Evolutionary conservation across 2,888 invertebrate species (phyloP), one percentile per base, ranked within the genome.

Genomic region (Alviniconcha strummeri): DNA sequence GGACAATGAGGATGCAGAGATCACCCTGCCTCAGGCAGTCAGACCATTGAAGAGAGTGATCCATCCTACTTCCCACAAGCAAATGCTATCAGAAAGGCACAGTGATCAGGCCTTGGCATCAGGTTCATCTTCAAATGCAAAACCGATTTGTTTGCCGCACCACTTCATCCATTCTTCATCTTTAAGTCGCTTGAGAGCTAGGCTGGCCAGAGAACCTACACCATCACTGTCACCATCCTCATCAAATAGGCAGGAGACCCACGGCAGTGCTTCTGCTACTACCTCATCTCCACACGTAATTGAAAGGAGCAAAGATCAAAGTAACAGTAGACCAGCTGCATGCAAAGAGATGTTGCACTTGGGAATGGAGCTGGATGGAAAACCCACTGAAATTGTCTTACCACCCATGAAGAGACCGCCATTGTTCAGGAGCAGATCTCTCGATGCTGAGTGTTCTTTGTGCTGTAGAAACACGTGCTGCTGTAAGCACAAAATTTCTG

Each of bases 341-440:
- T 19, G n/a, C 5, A 4, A 4, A 74, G 72, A 72, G 60, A 72
- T 57, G 36, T 54, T 76, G 56, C 56, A 72, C 72, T 80, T 36
- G 7, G 78, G 52, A 5, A 15, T 36, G 6, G 64, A 78, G 60
- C 5, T 52, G 52, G 76, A 77, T 9, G 19, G 57, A 77, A 8
- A 11, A 19, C 57, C 57, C 1, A 36, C 36, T 8, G 36, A 74
- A 36, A 75, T 15, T 54, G 11, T 57, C 11, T 60, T 75, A 11
- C 81, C 75, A 9, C n/a, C 75, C 11, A n/a, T 36, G 64, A 74
- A 11, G 5, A 74, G 55, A 54, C 74, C 75, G 9, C 17, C 64
- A n/a, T 72, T 75, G 52, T 81, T 56, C 54, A 81, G 64, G 52
- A 81, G 81, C 64, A 81, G 36, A 54, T 81, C 81, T 64, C 54